Evolutionary conservation across 2,797 vertebrate genomes (phyloP).

Genomic region (Rhodeus uyekii): DNA sequence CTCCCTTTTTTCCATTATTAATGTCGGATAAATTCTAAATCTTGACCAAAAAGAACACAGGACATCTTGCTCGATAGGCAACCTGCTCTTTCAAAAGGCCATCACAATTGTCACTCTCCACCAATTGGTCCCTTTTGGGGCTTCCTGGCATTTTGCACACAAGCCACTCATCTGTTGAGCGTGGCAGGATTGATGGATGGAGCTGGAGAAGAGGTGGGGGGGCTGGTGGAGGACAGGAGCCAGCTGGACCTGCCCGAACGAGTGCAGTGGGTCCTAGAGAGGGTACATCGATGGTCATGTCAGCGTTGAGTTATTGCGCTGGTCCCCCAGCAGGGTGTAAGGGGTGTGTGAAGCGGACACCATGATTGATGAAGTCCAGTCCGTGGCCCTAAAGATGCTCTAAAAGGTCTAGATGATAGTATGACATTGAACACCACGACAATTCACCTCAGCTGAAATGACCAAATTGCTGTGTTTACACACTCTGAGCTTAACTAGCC

Average conservation of each 20-base stretch:
- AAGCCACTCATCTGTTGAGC: conserved; percentile 68
- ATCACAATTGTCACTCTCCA: conserved; percentile 49
- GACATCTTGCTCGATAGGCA: conserved; percentile 44
- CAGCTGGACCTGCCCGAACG: conserved; percentile 37
- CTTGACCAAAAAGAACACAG: conserved; percentile 37
- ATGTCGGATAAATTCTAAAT: conserved; percentile 39
- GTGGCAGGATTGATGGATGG: conserved; percentile 68
- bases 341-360: conserved; percentile 63
- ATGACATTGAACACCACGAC: neutral
- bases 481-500: neutral
- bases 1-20: conserved; percentile 29
- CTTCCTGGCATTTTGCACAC: conserved; percentile 68
- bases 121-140: conserved; percentile 63
- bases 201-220: conserved; percentile 61
- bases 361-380: conserved; percentile 71
- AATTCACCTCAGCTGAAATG: neutral
- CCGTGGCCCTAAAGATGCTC: neutral
- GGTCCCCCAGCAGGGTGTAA: conserved; percentile 70
- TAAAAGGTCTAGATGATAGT: conserved; percentile 5
- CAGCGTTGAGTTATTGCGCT: conserved; percentile 77
- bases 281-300: conserved; percentile 70
- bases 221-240: conserved; percentile 37
- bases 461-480: neutral
- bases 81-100: conserved; percentile 58
- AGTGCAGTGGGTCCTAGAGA: conserved; percentile 50